Percentiles rank a stretch among this genome's conserved stretches.
phyloP scores from a whole-genome alignment of 2,888 invertebrate species.

The Hypena proboscidalis region DNA sequence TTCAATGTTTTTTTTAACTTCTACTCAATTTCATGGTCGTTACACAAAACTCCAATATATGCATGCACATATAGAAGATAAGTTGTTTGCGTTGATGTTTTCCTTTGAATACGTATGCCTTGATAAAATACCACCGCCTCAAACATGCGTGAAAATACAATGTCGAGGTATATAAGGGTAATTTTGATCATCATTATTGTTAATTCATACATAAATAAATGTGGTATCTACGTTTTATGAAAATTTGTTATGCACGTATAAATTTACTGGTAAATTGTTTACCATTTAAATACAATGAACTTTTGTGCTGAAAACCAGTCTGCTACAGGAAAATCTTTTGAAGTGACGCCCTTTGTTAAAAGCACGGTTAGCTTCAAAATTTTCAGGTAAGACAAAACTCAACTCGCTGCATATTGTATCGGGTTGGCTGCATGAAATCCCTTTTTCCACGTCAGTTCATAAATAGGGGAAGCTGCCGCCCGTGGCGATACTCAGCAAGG shows the following conservation, averaged over 20 bases:
- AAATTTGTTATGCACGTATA: no score
- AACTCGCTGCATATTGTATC: slow-evolving; percentile 39
- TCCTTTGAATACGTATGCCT: no score
- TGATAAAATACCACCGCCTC: no score
- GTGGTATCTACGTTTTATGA: no score
- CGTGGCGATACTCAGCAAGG: slow-evolving; percentile 29
- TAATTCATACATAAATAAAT: no score
- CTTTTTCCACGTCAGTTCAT: slow-evolving; percentile 52
- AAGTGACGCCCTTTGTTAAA: slow-evolving; percentile 19
- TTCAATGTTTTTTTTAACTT: not conserved
- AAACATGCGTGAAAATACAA: no score
- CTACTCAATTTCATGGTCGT: slow-evolving; percentile 1
- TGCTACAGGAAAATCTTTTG: slow-evolving; percentile 9
- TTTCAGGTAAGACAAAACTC: slow-evolving; percentile 21
- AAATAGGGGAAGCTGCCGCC: slow-evolving; percentile 38
- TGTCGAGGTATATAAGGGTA: no score
- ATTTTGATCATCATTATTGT: no score
- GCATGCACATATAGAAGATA: no score
- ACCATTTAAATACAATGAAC: slow-evolving; percentile 4
- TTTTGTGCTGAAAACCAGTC: slow-evolving; percentile 15
- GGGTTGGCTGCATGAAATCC: slow-evolving; percentile 44
- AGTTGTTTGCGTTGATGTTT: not conserved
- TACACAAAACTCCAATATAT: not conserved
- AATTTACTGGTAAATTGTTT: not conserved
- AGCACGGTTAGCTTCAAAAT: slow-evolving; percentile 15